Percentiles rank a stretch among this genome's conserved stretches.
These are phyloP conservation scores for Fissipunctia ypsillon DNA, from an alignment of 2,888 invertebrate genomes.

Conservation along the genomic window DNA sequence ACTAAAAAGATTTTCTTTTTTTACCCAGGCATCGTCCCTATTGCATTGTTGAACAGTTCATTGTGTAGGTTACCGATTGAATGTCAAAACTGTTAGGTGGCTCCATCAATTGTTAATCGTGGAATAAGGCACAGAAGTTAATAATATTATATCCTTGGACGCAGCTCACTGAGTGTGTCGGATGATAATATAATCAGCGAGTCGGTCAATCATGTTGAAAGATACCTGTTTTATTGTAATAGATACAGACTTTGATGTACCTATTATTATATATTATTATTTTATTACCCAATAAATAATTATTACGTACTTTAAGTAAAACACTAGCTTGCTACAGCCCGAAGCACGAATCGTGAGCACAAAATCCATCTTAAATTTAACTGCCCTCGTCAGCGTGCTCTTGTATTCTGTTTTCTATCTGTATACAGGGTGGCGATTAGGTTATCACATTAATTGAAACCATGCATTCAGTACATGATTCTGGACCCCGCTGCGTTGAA, in stretches of 20 bases:
- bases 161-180: conserved; percentile 10
- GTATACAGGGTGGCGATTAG: no score
- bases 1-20: no score
- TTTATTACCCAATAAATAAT: neutral
- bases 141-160: conserved; percentile 9
- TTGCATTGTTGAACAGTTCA: neutral
- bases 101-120: neutral
- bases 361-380: no score
- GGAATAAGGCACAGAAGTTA: neutral
- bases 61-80: neutral
- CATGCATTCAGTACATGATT: no score
- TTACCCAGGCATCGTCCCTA: no score
- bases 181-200: conserved; percentile 29
- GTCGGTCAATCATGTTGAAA: conserved; percentile 30
- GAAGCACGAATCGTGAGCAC: no score
- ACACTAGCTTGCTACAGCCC: no score
- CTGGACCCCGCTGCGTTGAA: no score
- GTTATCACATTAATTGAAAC: no score
- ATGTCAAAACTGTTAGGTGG: conserved; percentile 18
- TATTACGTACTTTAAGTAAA: neutral
- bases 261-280: no score
- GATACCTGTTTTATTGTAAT: conserved; percentile 11
- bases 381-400: no score
- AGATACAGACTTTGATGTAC: conserved; percentile 13
- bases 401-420: no score